Evolutionary conservation across 2,113 vertebrate species (phyloP).

Genomic region (Nicator chloris): DNA sequence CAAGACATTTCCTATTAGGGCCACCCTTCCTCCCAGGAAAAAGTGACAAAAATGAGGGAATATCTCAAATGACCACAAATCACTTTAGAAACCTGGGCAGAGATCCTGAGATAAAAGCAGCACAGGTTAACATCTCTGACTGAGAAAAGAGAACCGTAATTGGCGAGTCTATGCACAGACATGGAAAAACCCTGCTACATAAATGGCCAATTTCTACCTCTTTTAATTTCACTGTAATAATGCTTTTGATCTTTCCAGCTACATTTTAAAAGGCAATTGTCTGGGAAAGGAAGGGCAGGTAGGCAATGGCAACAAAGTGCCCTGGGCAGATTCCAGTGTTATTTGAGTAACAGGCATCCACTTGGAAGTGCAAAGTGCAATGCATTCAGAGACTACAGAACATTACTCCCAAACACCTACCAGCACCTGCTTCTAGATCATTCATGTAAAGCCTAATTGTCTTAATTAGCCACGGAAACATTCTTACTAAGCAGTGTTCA

Average conservation of each 20-base stretch:
- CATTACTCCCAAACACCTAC: background rate
- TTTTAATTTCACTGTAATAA: background rate
- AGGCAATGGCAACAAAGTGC: background rate
- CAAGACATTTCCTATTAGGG: conserved; percentile 2
- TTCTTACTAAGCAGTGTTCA: background rate
- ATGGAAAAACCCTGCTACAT: conserved; percentile 14
- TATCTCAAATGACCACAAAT: conserved; percentile 31
- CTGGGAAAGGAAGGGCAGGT: background rate
- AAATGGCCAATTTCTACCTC: background rate
- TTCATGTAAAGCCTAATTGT: background rate
- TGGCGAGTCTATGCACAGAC: background rate
- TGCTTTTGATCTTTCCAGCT: background rate
- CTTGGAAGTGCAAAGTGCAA: background rate
- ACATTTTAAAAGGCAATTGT: background rate
- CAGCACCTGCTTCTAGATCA: background rate
- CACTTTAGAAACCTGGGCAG: conserved; percentile 26
- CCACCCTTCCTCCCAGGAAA: background rate
- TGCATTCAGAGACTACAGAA: background rate
- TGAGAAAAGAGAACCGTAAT: background rate
- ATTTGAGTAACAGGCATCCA: background rate
- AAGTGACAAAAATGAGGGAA: conserved; percentile 25
- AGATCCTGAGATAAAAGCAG: conserved; percentile 10
- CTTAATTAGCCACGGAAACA: background rate
- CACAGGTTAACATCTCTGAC: background rate
- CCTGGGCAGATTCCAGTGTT: background rate